Evolutionary conservation across 2,888 invertebrate species (phyloP), one percentile per base, ranked within the genome.

Genomic region (Maniola hyperantus): DNA sequence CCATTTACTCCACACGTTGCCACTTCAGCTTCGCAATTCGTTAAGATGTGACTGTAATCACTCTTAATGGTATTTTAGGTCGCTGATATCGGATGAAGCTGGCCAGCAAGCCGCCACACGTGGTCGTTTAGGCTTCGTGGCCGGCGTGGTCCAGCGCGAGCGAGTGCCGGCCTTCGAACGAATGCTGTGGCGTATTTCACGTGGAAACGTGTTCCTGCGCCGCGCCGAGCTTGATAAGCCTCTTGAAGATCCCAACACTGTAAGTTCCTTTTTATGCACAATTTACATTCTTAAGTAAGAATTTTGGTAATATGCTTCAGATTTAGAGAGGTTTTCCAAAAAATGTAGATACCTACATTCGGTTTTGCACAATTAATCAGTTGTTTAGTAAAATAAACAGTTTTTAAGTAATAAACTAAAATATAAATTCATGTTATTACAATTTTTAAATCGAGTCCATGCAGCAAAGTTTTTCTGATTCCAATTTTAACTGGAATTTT

Each of bases 151-250:
- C 69, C 95, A 96, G 75, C 93, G 98, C 50, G 98, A 98, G 86
- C 93, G 97, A 70, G 95, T 98, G 66, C 97, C 97, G 0, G 96
- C 96, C 58, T 98, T 98, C 89, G 98, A 98, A 83, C 93, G 97
- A 64, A 97, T 98, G 96, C 88, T 98, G 78, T 98, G 98, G 98
- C 94, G 98, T 73, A 97, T 97, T 72, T 98, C 97, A 20, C 94
- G 98, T 66, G 98, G 98, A 39, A 97, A 97, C 83, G 98, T 98
- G 11, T 98, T 98, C 87, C 86, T 98, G 71, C 93, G 97, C 13
- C 96, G 97, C 78, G 96, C 97, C 0, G 97, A 97, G 81, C 95
- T 98, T 53, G 96, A 96, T 58, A 95, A 96, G 71, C 95, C 97
- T 0, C 90, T 96, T 73, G 97, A 96, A 87, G 98, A 97, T 92